Conservation (phyloP, 2,797 vertebrate species). For the Pogoniulus pusillus region DNA sequence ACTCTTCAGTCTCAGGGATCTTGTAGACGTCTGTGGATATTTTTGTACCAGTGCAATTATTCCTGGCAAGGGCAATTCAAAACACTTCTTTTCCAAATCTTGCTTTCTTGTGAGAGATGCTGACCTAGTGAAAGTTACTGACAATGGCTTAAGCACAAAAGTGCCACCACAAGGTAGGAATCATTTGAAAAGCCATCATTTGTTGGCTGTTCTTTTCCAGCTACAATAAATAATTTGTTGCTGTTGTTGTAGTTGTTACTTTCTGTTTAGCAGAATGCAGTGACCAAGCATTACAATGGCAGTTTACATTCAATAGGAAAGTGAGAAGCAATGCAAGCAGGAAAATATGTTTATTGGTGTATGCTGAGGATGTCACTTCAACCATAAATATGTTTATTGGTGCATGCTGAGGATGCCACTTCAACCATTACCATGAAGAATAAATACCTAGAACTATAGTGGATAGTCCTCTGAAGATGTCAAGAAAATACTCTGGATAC, state of each 20-base stretch:
- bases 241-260: background rate
- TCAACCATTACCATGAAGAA: background rate
- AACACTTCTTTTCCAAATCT: background rate
- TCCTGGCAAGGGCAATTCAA: background rate
- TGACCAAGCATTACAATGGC: background rate
- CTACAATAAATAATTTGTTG: background rate
- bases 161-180: background rate
- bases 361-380: background rate
- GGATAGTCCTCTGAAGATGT: background rate
- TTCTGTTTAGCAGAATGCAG: background rate
- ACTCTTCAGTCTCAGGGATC: background rate
- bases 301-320: background rate
- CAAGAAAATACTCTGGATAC: background rate
- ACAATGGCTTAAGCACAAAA: background rate
- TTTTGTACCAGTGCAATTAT: background rate
- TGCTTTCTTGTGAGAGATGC: background rate
- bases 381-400: too few relatives aligned
- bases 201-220: background rate
- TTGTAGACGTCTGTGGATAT: background rate
- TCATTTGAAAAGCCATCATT: background rate
- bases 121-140: constrained; percentile 9
- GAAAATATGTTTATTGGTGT: background rate
- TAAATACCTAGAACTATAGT: background rate
- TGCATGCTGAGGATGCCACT: too few relatives aligned
- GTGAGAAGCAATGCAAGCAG: background rate